Conservation (phyloP, 53 echinoderm and acorn worm species). For the Echinometra lucunter region DNA sequence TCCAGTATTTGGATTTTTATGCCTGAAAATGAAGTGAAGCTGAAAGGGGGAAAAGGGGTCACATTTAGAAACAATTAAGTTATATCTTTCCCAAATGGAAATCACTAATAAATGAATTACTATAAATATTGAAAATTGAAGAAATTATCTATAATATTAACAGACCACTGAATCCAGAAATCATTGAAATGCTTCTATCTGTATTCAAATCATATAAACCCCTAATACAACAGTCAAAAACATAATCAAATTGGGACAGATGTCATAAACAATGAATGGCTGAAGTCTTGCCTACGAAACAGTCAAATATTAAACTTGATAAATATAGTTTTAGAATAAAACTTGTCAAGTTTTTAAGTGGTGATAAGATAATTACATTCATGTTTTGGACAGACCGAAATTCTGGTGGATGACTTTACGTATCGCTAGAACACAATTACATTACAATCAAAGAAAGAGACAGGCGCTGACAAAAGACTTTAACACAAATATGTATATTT, state of each 20-base stretch:
- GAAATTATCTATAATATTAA: too few species aligned
- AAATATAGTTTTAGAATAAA: not conserved
- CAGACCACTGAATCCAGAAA: too few species aligned
- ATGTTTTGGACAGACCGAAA: too few species aligned
- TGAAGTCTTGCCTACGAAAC: not conserved
- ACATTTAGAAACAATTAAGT: too few species aligned
- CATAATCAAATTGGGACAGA: not conserved
- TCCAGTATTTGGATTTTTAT: slow-evolving; percentile 93
- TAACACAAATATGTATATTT: not conserved
- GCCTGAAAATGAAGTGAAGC: slow-evolving; percentile 96
- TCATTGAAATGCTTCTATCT: not conserved
- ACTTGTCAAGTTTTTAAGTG: too few species aligned
- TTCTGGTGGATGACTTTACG: too few species aligned
- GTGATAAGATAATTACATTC: too few species aligned
- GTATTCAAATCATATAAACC: not conserved
- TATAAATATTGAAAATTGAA: too few species aligned
- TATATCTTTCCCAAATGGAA: too few species aligned
- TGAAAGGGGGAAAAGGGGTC: slow-evolving; percentile 27
- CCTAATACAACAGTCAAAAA: not conserved
- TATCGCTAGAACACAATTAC: too few species aligned
- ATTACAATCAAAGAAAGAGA: not conserved
- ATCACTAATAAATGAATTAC: too few species aligned
- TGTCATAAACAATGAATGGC: not conserved
- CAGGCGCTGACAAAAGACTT: not conserved
- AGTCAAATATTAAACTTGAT: not conserved